These are phyloP conservation scores for Protobothrops mucrosquamatus DNA, from an alignment of 2,113 vertebrate genomes.

Conservation along the genomic window DNA sequence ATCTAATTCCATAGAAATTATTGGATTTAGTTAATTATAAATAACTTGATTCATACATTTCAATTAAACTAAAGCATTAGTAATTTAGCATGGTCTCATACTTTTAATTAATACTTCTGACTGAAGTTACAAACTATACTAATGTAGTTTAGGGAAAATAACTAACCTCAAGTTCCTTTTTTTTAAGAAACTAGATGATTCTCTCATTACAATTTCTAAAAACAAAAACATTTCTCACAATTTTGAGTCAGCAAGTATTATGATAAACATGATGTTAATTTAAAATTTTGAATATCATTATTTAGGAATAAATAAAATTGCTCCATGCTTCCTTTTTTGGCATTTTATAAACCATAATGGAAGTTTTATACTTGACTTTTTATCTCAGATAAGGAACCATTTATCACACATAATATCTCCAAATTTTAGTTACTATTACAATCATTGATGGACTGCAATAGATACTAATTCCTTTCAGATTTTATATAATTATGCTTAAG, in stretches of 20 bases:
- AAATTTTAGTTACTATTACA: neutral
- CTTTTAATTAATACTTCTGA: neutral
- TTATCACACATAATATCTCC: neutral
- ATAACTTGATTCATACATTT: neutral
- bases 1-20: neutral
- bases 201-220: neutral
- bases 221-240: neutral
- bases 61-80: neutral
- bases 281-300: neutral
- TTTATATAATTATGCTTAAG: neutral
- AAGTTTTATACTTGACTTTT: neutral
- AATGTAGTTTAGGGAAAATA: neutral
- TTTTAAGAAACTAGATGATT: neutral
- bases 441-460: neutral
- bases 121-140: neutral
- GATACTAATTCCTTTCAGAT: neutral
- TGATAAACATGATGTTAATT: neutral
- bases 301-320: neutral
- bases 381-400: neutral
- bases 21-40: neutral
- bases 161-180: neutral
- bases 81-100: neutral
- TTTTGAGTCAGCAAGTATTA: neutral
- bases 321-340: neutral
- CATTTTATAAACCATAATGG: neutral